Conservation (phyloP, 2,797 vertebrate genomes). For the Rhyacichthys aspro region DNA sequence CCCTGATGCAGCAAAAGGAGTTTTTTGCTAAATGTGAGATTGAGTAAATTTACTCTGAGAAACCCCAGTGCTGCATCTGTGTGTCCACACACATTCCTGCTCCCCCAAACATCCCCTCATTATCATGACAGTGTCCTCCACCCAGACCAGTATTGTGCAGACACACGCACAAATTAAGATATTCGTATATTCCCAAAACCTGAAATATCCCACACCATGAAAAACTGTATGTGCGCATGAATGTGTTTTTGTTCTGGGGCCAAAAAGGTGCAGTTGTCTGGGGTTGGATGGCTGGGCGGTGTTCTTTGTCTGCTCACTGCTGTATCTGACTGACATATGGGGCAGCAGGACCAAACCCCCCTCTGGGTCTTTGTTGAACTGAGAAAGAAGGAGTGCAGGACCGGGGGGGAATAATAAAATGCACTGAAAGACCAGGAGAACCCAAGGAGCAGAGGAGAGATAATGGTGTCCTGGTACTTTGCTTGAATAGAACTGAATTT, state of each 20-base stretch:
- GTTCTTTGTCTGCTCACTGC: conserved; percentile 32
- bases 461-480: conserved; percentile 41
- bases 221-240: conserved; percentile 17
- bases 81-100: conserved; percentile 11
- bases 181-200: conserved; percentile 37
- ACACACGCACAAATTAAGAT: conserved; percentile 14
- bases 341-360: conserved; percentile 55
- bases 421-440: conserved; percentile 47
- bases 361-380: conserved; percentile 51
- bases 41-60: conserved; percentile 13
- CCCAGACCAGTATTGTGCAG: conserved; percentile 12
- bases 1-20: conserved; percentile 1
- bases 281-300: conserved; percentile 12
- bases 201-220: conserved; percentile 10
- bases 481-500: conserved; percentile 43
- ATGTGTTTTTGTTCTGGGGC: conserved; percentile 30
- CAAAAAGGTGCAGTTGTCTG: conserved; percentile 22
- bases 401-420: conserved; percentile 41
- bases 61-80: conserved; percentile 16
- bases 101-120: conserved; percentile 25
- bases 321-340: conserved; percentile 51
- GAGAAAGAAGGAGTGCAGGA: conserved; percentile 41
- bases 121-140: conserved; percentile 40
- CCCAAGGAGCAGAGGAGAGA: conserved; percentile 24
- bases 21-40: not conserved